Evolutionary conservation across 2,888 invertebrate species (phyloP).

Genomic region (Amphimallon solstitiale): DNA sequence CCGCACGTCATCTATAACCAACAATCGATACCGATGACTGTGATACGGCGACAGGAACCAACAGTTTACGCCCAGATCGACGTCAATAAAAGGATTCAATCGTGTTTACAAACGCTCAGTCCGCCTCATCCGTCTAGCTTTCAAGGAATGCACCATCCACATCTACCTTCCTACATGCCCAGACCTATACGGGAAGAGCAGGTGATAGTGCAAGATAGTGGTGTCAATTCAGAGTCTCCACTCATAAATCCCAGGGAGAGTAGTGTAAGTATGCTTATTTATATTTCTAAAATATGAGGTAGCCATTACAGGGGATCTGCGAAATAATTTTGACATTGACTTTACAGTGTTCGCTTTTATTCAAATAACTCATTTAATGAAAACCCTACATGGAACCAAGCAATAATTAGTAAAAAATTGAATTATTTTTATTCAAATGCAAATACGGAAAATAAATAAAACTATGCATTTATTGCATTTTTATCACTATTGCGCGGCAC

Average conservation of each 20-base stretch:
- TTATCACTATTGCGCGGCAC: too few relatives aligned
- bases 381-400: too few relatives aligned
- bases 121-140: slow-evolving; percentile 61
- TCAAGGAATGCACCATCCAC: slow-evolving; percentile 60
- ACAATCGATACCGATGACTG: slow-evolving; percentile 62
- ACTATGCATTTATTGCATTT: too few relatives aligned
- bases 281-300: too few relatives aligned
- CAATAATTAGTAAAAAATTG: too few relatives aligned
- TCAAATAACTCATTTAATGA: too few relatives aligned
- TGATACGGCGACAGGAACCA: slow-evolving; percentile 63
- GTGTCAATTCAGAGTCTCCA: slow-evolving; percentile 59
- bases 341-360: too few relatives aligned
- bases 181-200: slow-evolving; percentile 57
- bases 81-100: slow-evolving; percentile 58
- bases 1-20: slow-evolving; percentile 62
- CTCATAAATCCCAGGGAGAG: slow-evolving; percentile 58
- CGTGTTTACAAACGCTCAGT: slow-evolving; percentile 50
- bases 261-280: slow-evolving; percentile 57
- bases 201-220: slow-evolving; percentile 54
- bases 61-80: slow-evolving; percentile 69
- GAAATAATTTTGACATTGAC: too few relatives aligned
- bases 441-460: too few relatives aligned
- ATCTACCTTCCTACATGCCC: slow-evolving; percentile 58
- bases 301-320: too few relatives aligned
- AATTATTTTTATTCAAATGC: too few relatives aligned